Evolutionary conservation across 1,140 invertebrate genomes (phyloP), one percentile per base, ranked within the genome.

Genomic region (Papilio polyxenes): DNA sequence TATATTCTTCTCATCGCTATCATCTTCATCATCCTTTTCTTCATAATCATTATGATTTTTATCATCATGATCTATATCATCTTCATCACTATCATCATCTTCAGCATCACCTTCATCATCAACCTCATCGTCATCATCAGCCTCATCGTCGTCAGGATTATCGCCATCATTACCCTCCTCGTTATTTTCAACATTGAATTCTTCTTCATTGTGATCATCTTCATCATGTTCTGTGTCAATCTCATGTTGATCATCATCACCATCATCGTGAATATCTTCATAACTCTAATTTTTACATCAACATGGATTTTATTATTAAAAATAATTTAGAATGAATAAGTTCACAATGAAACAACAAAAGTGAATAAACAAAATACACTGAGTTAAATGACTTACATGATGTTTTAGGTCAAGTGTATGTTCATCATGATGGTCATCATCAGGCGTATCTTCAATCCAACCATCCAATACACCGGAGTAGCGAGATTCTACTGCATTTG

Each of bases 401-500:
- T 90, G 95, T 84, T 89, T 95, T 86, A 90, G 92, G 82, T 95
- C 93, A 48, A 95, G 87, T 20, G 92, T 90, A 83, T 95, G 95
- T 80, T 93, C 91, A 87, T 95, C 95, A 87, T 96, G 95, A 83
- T 95, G 95, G 80, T 96, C 95, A 82, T 95, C 94, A 80, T 94
- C 93, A 15, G 95, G 90, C 82, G 93, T 90, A 87, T 97, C 96
- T 85, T 97, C 97, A n/a, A 97, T 95, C 97, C 97, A 97, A 13
- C 97, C 97, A 89, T 97, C 96, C 82, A 98, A 96, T 65, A 97
- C 95, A 87, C 95, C 95, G 13, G 97, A 96, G 94, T 96, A 97
- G 51, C 95, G 95, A 37, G 97, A 97, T 87, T 97, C 96, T 13
- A 95, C 95, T 83, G 97, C 87, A 56, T 96, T 96, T 40, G 96